Base-by-base conservation (phyloP, 2,113 vertebrate genomes). In the Verasper variegatus region DNA sequence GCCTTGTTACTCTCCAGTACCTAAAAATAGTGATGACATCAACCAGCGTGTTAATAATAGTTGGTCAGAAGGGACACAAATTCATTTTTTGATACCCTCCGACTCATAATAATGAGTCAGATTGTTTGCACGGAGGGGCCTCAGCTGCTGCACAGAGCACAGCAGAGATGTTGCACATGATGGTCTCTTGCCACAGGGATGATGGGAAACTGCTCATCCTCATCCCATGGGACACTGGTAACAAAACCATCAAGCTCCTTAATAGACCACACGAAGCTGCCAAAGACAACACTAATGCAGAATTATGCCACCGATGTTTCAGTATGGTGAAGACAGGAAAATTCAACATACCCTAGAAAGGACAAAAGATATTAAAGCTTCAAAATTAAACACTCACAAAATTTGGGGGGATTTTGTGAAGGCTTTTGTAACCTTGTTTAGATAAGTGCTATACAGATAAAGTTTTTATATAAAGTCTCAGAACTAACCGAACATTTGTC, bases 1-100 rank as follows among this genome's bases (percentile, higher is more conserved):
- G 31, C 69, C 14, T 52, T 20, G n/a, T 64, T 76, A 72, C 24
- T 6, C 11, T 58, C 12, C 6, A 12, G 73, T 26, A n/a, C 1
- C 74, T 70, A 76, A 88, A 90, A 86, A 88, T 72, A 90, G 70
- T 2, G 21, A 57, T 37, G 4, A 59, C 70, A 86, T 86, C 75
- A 84, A 72, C 84, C 83, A 81, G 63, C 54, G 74, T 80, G 85
- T 85, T 80, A 88, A 89, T 80, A 89, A 90, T 68, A 72, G 47
- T n/a, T 47, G 71, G 63, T 85, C 86, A 74, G 74, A 75, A 57
- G 85, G 81, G 83, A 88, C 71, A 65, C n/a, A 87, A 76, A 86
- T 74, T 57, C 15, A 21, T 68, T 59, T 88, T 82, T 62, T 68
- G 27, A 78, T 74, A 70, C 42, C 60, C 52, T 42, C 54, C 64